A percentile compares a stretch with the other conserved stretches of the same genome.
Conservation (phyloP, 1,140 invertebrate species). For the Atopsyche davidsoni region DNA sequence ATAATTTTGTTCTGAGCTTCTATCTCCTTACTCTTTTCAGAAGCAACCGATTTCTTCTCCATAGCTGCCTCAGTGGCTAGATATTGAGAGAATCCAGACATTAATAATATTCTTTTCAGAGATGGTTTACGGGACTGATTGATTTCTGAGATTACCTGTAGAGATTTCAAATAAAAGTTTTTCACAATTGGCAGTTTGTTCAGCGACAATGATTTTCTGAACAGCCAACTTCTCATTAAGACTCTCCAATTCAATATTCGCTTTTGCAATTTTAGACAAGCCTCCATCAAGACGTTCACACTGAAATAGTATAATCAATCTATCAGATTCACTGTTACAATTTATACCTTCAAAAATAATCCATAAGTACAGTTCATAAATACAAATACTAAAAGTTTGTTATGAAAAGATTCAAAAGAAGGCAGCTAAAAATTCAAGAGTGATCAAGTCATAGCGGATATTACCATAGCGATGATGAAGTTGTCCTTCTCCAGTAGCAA, state of each 20-base stretch:
- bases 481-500: conserved; percentile 65
- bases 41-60: conserved; percentile 69
- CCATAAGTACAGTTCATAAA: not conserved
- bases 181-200: conserved; percentile 72
- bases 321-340: not conserved
- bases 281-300: conserved; percentile 64
- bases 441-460: too few relatives aligned
- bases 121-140: not conserved
- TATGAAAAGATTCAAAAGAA: not conserved
- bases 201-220: conserved; percentile 69
- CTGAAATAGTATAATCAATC: conserved; percentile 37
- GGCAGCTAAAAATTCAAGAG: not conserved
- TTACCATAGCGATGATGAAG: conserved; percentile 58
- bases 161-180: conserved; percentile 59
- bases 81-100: conserved; percentile 12
- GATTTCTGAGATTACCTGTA: conserved; percentile 11
- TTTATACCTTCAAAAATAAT: not conserved
- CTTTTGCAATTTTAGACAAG: conserved; percentile 72
- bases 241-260: conserved; percentile 63
- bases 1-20: conserved; percentile 73
- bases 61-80: conserved; percentile 60
- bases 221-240: conserved; percentile 68
- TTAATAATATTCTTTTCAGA: not conserved
- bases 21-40: conserved; percentile 71
- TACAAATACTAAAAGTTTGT: not conserved